These are phyloP conservation scores for Chionodraco myersi DNA, from an alignment of 2,113 vertebrate species.

Conservation along the genomic window DNA sequence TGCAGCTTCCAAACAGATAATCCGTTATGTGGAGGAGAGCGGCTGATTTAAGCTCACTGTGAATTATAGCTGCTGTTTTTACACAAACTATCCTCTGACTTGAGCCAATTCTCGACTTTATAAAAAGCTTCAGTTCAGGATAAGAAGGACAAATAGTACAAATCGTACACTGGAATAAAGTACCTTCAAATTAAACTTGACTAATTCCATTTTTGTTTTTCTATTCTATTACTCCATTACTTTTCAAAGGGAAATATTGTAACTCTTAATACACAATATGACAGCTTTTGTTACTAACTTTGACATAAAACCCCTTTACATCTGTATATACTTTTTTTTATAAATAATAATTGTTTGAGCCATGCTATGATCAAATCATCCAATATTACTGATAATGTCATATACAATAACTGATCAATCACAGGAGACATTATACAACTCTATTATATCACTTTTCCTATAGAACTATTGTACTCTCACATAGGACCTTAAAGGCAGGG, in stretches of 20 bases:
- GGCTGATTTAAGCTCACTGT: not conserved
- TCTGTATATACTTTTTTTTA: not conserved
- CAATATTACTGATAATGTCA: not conserved
- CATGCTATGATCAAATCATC: not conserved
- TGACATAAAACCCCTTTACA: not conserved
- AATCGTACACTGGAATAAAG: not conserved
- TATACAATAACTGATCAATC: not conserved
- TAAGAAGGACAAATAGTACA: not conserved
- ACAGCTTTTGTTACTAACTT: not conserved
- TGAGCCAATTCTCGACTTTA: not conserved
- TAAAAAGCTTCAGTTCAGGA: not conserved
- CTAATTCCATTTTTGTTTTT: not conserved
- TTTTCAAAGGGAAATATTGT: not conserved
- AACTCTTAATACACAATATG: not conserved
- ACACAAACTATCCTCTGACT: not conserved
- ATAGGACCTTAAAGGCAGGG: not conserved
- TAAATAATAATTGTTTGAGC: too few relatives aligned
- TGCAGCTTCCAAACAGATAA: not conserved
- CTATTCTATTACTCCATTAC: not conserved
- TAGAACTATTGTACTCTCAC: too few relatives aligned
- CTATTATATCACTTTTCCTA: not conserved
- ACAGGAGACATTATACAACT: not conserved
- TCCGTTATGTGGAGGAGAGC: not conserved
- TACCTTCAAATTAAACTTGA: not conserved
- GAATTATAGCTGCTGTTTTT: slow-evolving; percentile 2